phyloP scores from a whole-genome alignment of 2,113 vertebrate species.

The Melanerpes aurifrons region DNA sequence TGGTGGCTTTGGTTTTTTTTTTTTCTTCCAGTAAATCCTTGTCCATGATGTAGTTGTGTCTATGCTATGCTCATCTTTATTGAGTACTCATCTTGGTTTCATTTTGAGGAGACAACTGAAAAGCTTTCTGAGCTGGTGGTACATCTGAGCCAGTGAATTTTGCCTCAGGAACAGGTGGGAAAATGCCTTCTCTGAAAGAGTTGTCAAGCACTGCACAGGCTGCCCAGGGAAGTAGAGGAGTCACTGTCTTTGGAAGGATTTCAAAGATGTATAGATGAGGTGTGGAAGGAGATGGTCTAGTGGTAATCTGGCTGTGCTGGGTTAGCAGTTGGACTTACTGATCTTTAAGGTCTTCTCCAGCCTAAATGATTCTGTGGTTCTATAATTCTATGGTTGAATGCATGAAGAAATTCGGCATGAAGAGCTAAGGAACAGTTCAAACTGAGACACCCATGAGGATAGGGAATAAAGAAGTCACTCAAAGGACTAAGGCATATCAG shows the following conservation, averaged over 20 bases:
- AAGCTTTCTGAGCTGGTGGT: background rate
- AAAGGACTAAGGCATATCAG: background rate
- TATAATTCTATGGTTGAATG: background rate
- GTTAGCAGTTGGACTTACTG: no score
- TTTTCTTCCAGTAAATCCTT: no score
- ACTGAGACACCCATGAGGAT: background rate
- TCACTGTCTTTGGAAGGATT: no score
- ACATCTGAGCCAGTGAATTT: background rate
- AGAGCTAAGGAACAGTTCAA: background rate
- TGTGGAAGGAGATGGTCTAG: no score
- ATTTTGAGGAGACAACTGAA: background rate
- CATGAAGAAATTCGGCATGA: background rate
- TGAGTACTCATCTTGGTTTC: background rate
- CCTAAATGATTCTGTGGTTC: no score
- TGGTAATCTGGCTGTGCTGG: no score
- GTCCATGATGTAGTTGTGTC: background rate
- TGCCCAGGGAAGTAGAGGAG: background rate
- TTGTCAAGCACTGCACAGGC: background rate
- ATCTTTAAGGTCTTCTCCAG: no score
- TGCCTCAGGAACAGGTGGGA: background rate
- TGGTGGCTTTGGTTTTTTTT: no score
- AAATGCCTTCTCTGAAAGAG: no score
- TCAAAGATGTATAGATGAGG: no score
- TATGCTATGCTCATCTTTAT: background rate
- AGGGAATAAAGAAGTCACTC: background rate